Conservation (phyloP, 1,140 invertebrate genomes). For the Belonocnema kinseyi region DNA sequence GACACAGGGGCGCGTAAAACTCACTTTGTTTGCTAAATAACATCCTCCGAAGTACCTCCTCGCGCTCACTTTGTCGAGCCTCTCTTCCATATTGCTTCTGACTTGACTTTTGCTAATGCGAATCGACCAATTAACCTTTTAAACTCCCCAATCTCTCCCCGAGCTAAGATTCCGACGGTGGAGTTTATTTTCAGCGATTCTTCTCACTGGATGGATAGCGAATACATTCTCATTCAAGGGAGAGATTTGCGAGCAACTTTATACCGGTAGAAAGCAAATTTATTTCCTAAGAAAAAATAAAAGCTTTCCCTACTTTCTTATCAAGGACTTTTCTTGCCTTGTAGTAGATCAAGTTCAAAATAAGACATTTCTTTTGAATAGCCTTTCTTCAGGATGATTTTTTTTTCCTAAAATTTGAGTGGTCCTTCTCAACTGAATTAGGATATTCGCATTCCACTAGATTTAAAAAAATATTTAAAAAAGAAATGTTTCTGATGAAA, state of each 20-base stretch:
- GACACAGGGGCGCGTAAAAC: constrained; percentile 63
- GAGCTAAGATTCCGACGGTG: constrained; percentile 1
- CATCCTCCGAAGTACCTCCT: constrained; percentile 56
- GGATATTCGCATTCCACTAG: no score
- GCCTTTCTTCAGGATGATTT: no score
- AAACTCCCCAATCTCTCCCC: not conserved
- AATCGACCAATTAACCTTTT: constrained; percentile 22
- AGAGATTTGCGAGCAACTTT: not conserved
- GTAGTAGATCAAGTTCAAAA: no score
- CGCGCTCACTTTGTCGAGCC: constrained; percentile 5
- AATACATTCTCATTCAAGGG: constrained; percentile 16
- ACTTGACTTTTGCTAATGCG: not conserved
- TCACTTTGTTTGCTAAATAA: constrained; percentile 71
- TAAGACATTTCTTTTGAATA: no score
- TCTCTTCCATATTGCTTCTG: constrained; percentile 3
- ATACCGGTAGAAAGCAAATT: not conserved
- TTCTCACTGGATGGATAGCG: not conserved
- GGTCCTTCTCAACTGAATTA: no score
- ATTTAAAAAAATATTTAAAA: no score
- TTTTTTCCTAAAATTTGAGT: no score
- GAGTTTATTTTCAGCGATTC: constrained; percentile 20
- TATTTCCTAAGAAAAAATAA: not conserved
- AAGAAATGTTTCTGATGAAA: no score
- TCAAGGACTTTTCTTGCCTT: no score
- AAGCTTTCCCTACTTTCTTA: no score